Conservation (phyloP, 2,113 vertebrate species). For the Gasterosteus nipponicus region DNA sequence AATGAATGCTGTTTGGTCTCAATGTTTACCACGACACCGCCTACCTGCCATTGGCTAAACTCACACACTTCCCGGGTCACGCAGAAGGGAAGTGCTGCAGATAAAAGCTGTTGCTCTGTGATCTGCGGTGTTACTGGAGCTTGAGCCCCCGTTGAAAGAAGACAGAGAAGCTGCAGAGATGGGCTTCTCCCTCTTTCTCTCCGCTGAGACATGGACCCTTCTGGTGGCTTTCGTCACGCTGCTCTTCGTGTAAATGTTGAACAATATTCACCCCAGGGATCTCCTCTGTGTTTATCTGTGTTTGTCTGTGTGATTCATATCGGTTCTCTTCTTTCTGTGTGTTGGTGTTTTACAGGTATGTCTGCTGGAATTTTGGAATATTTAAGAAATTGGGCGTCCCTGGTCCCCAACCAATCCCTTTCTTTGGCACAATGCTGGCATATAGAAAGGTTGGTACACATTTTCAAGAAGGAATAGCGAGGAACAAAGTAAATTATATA, state of each 20-base stretch:
- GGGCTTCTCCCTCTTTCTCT: constrained; percentile 51
- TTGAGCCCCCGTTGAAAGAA: background rate
- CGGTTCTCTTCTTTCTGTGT: background rate
- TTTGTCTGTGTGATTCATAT: background rate
- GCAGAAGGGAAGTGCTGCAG: background rate
- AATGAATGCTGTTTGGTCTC: background rate
- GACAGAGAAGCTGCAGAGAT: constrained; percentile 25
- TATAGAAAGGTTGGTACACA: constrained; percentile 60
- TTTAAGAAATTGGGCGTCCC: constrained; percentile 84
- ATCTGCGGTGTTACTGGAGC: background rate
- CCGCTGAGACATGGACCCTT: constrained; percentile 72
- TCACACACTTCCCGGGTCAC: constrained; percentile 30
- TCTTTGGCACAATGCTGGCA: constrained; percentile 62
- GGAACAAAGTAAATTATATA: background rate
- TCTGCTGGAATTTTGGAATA: constrained; percentile 62
- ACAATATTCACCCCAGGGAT: background rate
- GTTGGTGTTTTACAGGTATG: constrained; percentile 50
- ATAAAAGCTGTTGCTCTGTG: constrained; percentile 13
- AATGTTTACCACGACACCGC: constrained; percentile 3
- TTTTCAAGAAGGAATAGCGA: background rate
- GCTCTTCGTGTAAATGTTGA: constrained; percentile 64
- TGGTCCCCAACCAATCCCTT: constrained; percentile 72
- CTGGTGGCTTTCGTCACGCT: constrained; percentile 65
- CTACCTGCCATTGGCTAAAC: constrained; percentile 38
- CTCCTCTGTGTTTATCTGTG: background rate